Base-by-base conservation (phyloP, 2,888 invertebrate species). In the Dolichopus griseipennis region DNA sequence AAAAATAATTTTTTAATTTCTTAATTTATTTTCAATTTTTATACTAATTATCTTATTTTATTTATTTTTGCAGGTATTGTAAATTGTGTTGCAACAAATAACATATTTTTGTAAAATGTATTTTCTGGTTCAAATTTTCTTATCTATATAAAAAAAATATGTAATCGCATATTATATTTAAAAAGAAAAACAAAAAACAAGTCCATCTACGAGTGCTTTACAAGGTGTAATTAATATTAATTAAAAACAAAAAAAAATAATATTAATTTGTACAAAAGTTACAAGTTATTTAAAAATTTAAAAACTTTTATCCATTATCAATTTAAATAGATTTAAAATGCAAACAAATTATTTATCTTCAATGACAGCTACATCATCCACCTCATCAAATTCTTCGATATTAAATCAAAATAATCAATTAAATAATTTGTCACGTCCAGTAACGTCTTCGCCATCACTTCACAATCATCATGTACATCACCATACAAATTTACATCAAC, bases 361-460 rank as follows among this genome's bases (percentile, higher is more conserved):
- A 69, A 71, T 71, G 70, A 68, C 70, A 61, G 68, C 70, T 61
- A 22, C 69, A 67, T 70, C 70, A 62, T 68, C 70, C 52, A 70
- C 68, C 33, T 61, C 68, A 20, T 22, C 37, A 37, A 52, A 5
- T 52, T 6, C 52, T 52, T 52, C 52, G n/a, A 52, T 52, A 52
- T n/a, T 52, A 18, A 52, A 52, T 52, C 52, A 52, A 52, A 52
- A 52, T 52, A 52, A 52, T 52, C 52, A 52, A 52, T 18, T 52
- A 18, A 15, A 6, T 18, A 52, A 52, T 52, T n/a, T 52, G 18
- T 18, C 52, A 52, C 15, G n/a, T 52, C n/a, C 52, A 52, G 15
- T 52, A 15, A 52, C 52, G 15, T 52, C 52, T 3, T 52, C 67
- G 62, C 67, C 22, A 15, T 43, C 65, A 15, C 41, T 67, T 65